A percentile compares a stretch with the other conserved stretches of the same genome.
These are phyloP conservation scores for Craniophora ligustri DNA, from an alignment of 2,888 invertebrate species.

Conservation along the genomic window DNA sequence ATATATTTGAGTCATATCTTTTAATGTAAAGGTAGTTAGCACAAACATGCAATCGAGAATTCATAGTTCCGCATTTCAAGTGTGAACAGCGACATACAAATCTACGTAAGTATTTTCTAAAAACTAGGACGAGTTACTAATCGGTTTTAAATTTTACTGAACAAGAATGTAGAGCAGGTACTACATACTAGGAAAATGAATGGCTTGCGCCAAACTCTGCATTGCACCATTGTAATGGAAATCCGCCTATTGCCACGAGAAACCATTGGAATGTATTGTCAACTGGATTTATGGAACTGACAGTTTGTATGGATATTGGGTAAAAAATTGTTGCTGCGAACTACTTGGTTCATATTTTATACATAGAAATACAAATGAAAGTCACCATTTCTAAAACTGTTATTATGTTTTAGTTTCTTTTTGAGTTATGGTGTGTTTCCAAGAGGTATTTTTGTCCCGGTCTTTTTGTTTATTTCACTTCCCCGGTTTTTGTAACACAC, in stretches of 20 bases:
- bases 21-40: neutral
- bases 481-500: too few relatives aligned
- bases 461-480: too few relatives aligned
- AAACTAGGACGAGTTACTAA: conserved; percentile 15
- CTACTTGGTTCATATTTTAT: neutral
- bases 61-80: neutral
- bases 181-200: conserved; percentile 27
- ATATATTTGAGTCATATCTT: neutral
- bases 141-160: conserved; percentile 20
- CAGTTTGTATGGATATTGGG: conserved; percentile 20
- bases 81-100: neutral
- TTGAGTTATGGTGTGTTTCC: too few relatives aligned
- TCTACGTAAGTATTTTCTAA: neutral
- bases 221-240: conserved; percentile 51
- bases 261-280: conserved; percentile 35
- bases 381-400: neutral
- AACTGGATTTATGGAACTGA: conserved; percentile 35
- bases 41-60: neutral
- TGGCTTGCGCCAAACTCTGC: conserved; percentile 42
- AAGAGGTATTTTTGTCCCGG: too few relatives aligned
- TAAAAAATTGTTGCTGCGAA: conserved; percentile 4
- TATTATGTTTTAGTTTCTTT: neutral
- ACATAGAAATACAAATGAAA: neutral
- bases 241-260: conserved; percentile 37
- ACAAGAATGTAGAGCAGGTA: conserved; percentile 20